Evolutionary conservation across 2,888 invertebrate genomes (phyloP), one percentile per base, ranked within the genome.

Genomic region (Acronicta aceris): DNA sequence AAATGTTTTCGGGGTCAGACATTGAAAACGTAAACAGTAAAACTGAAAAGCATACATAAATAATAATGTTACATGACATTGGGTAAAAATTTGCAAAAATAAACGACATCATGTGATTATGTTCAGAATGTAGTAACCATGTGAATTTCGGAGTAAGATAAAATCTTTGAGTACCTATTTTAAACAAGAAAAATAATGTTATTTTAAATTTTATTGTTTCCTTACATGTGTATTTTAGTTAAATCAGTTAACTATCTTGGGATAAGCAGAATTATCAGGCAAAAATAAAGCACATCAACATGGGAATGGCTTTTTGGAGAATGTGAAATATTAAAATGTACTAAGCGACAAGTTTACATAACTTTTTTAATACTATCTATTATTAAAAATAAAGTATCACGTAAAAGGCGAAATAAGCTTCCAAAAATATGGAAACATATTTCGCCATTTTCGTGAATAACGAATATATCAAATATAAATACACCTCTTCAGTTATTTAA

Each of bases 1-100:
- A 78, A 74, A 63, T 57, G 51, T 56, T 74, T 81, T 76, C 78
- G 71, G 73, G 81, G 81, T 76, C 81, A 77, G 74, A 78, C 69
- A 67, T 65, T 46, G 41, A 33, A 46, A 53, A 61, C 42, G 74
- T 67, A 67, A 74, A 71, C 61, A 71, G 60, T 65, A 55, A 68
- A 66, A 51, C 67, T 60, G 62, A 59, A 68, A 61, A 54, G 64
- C 66, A 69, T 78, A 58, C 48, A 78, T 78, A 67, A 71, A 71
- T 65, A 74, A 67, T 57, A 62, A 70, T 67, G 41, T 60, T 65
- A 65, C 48, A 50, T 53, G 76, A 36, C 68, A 73, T 78, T 70
- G 66, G 33, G 53, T 58, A 64, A 64, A 65, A 47, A 66, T 77
- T 79, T 65, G 64, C 71, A 64, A 56, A 61, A 65, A 62, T 67